Evolutionary conservation across 2,888 invertebrate species (phyloP).

Genomic region (Drosophila subsilvestris): DNA sequence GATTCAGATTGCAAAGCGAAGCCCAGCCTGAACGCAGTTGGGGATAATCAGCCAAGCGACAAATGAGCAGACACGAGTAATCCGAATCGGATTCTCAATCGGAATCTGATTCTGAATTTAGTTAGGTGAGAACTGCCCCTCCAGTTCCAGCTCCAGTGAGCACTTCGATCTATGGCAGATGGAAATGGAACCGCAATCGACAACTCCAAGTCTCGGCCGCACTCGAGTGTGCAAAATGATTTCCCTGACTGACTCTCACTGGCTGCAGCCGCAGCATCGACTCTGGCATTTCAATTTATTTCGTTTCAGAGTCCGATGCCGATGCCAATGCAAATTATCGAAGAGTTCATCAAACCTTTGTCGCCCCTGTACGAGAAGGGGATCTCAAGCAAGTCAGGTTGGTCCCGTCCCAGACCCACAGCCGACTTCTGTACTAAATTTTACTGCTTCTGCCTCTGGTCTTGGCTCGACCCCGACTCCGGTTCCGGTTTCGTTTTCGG

Average conservation of each 20-base stretch:
- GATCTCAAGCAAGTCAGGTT: slow-evolving; percentile 13
- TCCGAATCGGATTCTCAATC: slow-evolving; percentile 10
- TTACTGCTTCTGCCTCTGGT: slow-evolving; percentile 13
- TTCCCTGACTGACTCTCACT: slow-evolving; percentile 44
- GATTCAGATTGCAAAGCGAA: slow-evolving; percentile 23
- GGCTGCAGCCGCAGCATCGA: slow-evolving; percentile 4
- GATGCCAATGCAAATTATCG: slow-evolving; percentile 63
- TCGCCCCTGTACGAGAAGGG: background rate
- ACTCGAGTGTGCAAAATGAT: slow-evolving; percentile 72
- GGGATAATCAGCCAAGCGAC: slow-evolving; percentile 71
- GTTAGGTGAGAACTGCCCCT: slow-evolving; percentile 34
- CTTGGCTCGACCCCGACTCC: slow-evolving; percentile 2
- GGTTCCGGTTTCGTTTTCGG: slow-evolving; percentile 25
- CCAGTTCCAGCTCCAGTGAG: slow-evolving; percentile 6
- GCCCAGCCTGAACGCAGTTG: slow-evolving; percentile 17
- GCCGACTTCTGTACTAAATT: slow-evolving; percentile 26
- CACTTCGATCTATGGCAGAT: slow-evolving; percentile 57
- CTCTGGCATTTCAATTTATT: slow-evolving; percentile 61
- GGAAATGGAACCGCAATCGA: slow-evolving; percentile 65
- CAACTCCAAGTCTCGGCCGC: slow-evolving; percentile 46
- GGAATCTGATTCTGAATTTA: slow-evolving; percentile 11
- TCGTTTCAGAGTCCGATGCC: slow-evolving; percentile 35
- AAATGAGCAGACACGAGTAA: slow-evolving; percentile 64
- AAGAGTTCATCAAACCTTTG: slow-evolving; percentile 60
- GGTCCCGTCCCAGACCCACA: background rate